Evolutionary conservation across 1,140 invertebrate species (phyloP), one percentile per base, ranked within the genome.

Genomic region (Ephestia elutella): DNA sequence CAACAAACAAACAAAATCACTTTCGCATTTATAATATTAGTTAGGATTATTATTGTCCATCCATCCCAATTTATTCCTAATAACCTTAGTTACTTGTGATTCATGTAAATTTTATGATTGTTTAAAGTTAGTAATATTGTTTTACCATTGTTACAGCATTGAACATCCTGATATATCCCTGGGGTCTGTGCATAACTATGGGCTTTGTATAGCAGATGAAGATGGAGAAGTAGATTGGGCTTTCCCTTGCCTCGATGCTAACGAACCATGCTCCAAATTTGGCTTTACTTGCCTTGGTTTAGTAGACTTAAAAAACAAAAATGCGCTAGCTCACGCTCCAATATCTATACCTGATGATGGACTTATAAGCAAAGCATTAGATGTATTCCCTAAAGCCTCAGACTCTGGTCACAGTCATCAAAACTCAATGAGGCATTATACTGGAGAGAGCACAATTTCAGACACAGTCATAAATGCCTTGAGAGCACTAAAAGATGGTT

Each of bases 211-310:
- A 73, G 96, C 95, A 15, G 97, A 99, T 90, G 97, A 99, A 77
- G 97, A 98, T 86, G 97, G 97, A n/a, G 97, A 98, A 88, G 95
- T 98, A 35, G 96, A 97, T 84, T 93, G 92, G 85, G 97, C 98
- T 70, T 98, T 99, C 81, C 96, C 97, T 0, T 94, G 94, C 69
- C 90, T 99, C 3, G 97, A 98, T 81, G 91, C 93, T 10, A 92
- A 92, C 70, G 97, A 99, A 89, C 93, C 92, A 15, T 94, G 98
- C 64, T 93, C 94, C 2, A 98, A 98, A 88, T 99, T 97, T 91
- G 96, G 96, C 25, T 98, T 99, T 84, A 93, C 92, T 8, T 94
- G 94, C 70, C 89, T 99, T 30, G 97, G 96, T n/a, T 87, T 99
- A 18, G 93, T 97, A 9, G 94, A 97, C 83, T 89, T 86, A 38